These are phyloP conservation scores for Ceyx erithaca DNA, from an alignment of 2,797 vertebrate genomes.

Conservation along the genomic window DNA sequence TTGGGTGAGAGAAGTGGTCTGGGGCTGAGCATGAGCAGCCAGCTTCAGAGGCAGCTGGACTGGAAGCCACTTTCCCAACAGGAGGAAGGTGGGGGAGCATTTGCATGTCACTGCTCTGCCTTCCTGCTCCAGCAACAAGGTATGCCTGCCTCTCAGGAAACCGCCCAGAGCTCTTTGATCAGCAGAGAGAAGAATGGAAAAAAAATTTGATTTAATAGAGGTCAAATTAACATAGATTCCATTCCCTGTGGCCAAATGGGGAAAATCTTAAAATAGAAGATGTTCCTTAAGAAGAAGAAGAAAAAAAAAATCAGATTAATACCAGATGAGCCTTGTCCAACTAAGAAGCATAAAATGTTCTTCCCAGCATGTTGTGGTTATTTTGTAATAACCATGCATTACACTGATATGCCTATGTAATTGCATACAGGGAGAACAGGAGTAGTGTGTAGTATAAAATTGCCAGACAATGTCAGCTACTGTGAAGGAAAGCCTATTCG, in stretches of 20 bases:
- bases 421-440: slow-evolving; percentile 40
- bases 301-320: slow-evolving; percentile 38
- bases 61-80: background rate
- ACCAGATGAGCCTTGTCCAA: slow-evolving; percentile 70
- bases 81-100: background rate
- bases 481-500: background rate
- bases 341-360: slow-evolving; percentile 51
- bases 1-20: background rate
- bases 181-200: slow-evolving; percentile 36
- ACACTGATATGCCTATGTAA: slow-evolving; percentile 35
- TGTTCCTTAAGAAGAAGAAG: slow-evolving; percentile 50
- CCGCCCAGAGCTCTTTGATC: slow-evolving; percentile 41
- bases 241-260: background rate
- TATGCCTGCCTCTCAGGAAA: background rate
- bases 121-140: background rate
- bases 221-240: slow-evolving; percentile 41
- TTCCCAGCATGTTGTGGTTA: slow-evolving; percentile 25
- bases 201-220: background rate
- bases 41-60: accelerated
- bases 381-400: slow-evolving; percentile 32
- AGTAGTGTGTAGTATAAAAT: background rate
- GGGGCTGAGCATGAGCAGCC: background rate
- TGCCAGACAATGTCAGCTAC: background rate
- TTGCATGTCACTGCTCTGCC: background rate
- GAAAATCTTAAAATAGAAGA: slow-evolving; percentile 61